Conservation (phyloP, 2,797 vertebrate species). For the Harpagifer antarcticus region DNA sequence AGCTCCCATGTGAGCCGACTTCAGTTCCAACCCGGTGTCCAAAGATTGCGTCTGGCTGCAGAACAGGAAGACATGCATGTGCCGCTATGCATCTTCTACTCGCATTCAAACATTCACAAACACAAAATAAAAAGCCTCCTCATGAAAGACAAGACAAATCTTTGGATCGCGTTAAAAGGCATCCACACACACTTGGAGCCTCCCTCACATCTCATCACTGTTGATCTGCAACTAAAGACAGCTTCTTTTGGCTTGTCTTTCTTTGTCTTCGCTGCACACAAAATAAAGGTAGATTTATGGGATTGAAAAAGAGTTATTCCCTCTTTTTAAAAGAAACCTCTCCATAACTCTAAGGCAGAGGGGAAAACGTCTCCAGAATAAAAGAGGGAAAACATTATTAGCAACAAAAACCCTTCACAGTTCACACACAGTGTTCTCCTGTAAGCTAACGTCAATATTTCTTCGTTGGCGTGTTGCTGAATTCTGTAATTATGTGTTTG, state of each 20-base stretch:
- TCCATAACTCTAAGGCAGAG: conserved; percentile 13
- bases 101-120: conserved; percentile 20
- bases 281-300: conserved; percentile 50
- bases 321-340: conserved; percentile 45
- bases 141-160: conserved; percentile 9
- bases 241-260: conserved; percentile 32
- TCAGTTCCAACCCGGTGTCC: conserved; percentile 58
- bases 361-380: conserved; percentile 49
- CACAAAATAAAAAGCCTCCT: conserved; percentile 32
- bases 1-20: conserved; percentile 76
- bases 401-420: conserved; percentile 37
- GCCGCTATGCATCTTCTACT: conserved; percentile 47
- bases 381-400: conserved; percentile 67
- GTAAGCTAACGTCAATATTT: conserved; percentile 70
- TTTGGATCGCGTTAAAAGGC: conserved; percentile 28
- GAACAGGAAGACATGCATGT: conserved; percentile 48
- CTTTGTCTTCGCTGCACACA: conserved; percentile 4
- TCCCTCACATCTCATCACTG: conserved; percentile 10
- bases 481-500: conserved; percentile 77
- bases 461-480: conserved; percentile 73
- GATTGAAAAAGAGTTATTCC: conserved; percentile 27
- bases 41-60: conserved; percentile 63
- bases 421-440: conserved; percentile 52
- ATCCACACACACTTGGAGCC: conserved; percentile 8
- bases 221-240: conserved; percentile 42